Evolutionary conservation across 2,113 vertebrate species (phyloP).

Genomic region (Hippocampus barbouri): DNA sequence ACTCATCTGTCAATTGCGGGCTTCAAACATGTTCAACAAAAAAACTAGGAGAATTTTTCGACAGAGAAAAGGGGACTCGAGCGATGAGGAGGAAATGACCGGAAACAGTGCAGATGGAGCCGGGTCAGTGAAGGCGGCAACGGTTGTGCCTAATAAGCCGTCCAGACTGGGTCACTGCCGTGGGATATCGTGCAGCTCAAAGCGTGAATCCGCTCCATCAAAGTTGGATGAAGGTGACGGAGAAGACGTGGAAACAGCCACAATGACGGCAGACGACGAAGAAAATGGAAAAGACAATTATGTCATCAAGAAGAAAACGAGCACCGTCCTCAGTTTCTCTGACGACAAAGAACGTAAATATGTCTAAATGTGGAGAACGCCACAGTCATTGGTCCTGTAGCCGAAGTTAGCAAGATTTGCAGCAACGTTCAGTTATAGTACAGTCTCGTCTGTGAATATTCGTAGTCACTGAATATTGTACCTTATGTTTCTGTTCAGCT

Average conservation of each 20-base stretch:
- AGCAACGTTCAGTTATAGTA: not conserved
- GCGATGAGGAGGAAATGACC: conserved; percentile 60
- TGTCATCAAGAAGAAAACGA: conserved; percentile 28
- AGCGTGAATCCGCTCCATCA: conserved; percentile 43
- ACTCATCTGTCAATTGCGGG: not conserved
- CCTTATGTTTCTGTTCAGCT: conserved; percentile 38
- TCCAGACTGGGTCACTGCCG: conserved; percentile 35
- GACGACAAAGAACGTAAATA: conserved; percentile 65
- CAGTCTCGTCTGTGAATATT: not conserved
- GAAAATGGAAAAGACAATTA: conserved; percentile 14
- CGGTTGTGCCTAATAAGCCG: conserved; percentile 18
- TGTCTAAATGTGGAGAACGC: not conserved
- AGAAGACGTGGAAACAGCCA: conserved; percentile 26
- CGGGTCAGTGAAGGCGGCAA: not conserved
- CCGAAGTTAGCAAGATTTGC: not conserved
- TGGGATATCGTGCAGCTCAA: conserved; percentile 62
- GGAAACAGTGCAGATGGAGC: conserved; percentile 17
- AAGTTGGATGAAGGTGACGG: conserved; percentile 35
- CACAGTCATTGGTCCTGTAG: not conserved
- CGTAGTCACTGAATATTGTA: not conserved
- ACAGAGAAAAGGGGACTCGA: conserved; percentile 63
- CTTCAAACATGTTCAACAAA: conserved; percentile 66
- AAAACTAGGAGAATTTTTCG: conserved; percentile 66
- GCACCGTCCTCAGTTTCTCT: conserved; percentile 57
- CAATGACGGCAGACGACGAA: conserved; percentile 10